phyloP scores from a whole-genome alignment of 2,113 vertebrate genomes.

The Oenanthe melanoleuca region DNA sequence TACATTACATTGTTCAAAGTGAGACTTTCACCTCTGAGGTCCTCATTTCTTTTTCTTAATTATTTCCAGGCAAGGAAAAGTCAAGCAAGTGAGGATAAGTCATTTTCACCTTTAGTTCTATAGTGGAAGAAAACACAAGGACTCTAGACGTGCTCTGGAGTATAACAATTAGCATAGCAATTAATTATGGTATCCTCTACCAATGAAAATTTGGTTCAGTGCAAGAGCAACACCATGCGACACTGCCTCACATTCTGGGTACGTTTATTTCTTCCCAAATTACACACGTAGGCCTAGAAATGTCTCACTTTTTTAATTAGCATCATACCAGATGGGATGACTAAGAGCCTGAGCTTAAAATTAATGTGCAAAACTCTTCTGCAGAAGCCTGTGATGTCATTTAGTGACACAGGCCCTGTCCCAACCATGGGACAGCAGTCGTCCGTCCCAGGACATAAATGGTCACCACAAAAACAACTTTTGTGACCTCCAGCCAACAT shows the following conservation, averaged over 20 bases:
- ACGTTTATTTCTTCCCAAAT: background rate
- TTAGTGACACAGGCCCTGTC: rapidly evolving
- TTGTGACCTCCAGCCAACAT: background rate
- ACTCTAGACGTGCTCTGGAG: background rate
- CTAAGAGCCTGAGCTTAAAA: slow-evolving; percentile 21
- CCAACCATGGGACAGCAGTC: background rate
- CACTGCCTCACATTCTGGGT: background rate
- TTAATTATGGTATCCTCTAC: background rate
- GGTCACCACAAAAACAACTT: background rate
- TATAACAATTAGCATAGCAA: slow-evolving; percentile 15
- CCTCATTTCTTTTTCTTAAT: background rate
- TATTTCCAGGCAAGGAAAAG: background rate
- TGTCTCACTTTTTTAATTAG: slow-evolving; percentile 47
- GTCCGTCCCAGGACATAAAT: background rate
- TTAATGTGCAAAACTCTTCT: background rate
- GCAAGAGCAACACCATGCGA: slow-evolving; percentile 46
- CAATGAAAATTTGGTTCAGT: background rate
- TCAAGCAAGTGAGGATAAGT: background rate
- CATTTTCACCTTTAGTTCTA: slow-evolving; percentile 5
- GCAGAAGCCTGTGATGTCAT: background rate
- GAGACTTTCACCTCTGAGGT: background rate
- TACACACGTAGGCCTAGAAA: background rate
- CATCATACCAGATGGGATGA: slow-evolving; percentile 46
- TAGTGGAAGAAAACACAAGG: background rate
- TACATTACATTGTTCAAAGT: background rate